Conservation (phyloP, 2,888 invertebrate genomes). For the Microctonus hyperodae region DNA sequence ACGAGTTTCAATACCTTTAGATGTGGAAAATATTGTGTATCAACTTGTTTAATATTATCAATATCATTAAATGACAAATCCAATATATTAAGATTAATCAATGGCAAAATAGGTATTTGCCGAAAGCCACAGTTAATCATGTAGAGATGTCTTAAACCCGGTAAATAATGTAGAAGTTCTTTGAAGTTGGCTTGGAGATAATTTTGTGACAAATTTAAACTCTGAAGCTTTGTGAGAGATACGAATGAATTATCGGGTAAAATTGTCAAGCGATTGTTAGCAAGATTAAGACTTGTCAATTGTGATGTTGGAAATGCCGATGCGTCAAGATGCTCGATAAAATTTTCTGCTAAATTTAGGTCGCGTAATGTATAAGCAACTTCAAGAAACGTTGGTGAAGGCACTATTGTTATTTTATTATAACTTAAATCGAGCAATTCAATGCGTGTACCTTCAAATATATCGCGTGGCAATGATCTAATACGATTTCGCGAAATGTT, state of each 20-base stretch:
- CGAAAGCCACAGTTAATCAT: conserved; percentile 80
- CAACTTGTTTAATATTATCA: conserved; percentile 72
- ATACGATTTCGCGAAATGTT: conserved; percentile 78
- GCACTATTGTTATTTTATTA: conserved; percentile 82
- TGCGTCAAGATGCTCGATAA: conserved; percentile 85
- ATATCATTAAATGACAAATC: conserved; percentile 83
- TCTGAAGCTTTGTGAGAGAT: conserved; percentile 78
- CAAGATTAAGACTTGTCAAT: conserved; percentile 78
- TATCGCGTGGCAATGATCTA: conserved; percentile 77
- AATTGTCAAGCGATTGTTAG: conserved; percentile 82
- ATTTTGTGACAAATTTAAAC: conserved; percentile 82
- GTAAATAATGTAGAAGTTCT: conserved; percentile 86
- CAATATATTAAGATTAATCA: conserved; percentile 79
- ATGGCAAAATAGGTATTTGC: conserved; percentile 77
- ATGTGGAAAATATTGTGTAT: conserved; percentile 74
- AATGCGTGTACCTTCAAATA: conserved; percentile 80
- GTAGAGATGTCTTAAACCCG: conserved; percentile 79
- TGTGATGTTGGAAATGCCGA: conserved; percentile 86
- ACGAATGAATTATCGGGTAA: conserved; percentile 89
- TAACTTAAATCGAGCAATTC: conserved; percentile 82
- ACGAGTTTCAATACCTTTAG: conserved; percentile 79
- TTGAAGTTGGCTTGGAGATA: conserved; percentile 78
- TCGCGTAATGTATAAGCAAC: conserved; percentile 81
- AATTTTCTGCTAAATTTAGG: conserved; percentile 80
- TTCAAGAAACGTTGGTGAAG: conserved; percentile 78